A percentile compares a stretch with the other conserved stretches of the same genome.
Conservation (phyloP, 35 echinoderm and acorn worm species). For the Heliocidaris erythrogramma region DNA sequence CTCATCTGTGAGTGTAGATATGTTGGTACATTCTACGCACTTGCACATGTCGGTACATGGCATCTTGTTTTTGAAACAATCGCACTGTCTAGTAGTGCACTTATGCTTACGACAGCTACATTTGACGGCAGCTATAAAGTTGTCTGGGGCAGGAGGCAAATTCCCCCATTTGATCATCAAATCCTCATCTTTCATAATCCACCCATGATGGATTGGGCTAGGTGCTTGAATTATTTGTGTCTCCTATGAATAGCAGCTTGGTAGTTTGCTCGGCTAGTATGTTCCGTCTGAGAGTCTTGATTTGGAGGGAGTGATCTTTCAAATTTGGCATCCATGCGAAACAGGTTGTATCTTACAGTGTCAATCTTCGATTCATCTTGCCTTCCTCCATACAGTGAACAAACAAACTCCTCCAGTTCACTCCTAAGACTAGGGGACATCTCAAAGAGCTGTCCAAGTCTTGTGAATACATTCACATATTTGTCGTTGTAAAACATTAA, state of each 20-base stretch:
- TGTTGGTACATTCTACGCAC: constrained; percentile 45
- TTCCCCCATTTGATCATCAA: constrained; percentile 55
- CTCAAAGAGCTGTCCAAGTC: not conserved
- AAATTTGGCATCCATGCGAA: constrained; percentile 52
- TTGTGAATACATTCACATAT: not conserved
- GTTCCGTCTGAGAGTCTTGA: constrained; percentile 31
- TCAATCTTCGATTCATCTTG: not conserved
- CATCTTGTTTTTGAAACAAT: constrained; percentile 54
- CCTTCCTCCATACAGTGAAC: not conserved
- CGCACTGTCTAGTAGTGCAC: constrained; percentile 56
- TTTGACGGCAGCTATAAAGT: constrained; percentile 28
- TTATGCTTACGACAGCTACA: too few species aligned
- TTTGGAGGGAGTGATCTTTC: constrained; percentile 58
- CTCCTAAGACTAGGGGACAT: not conserved
- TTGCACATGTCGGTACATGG: constrained; percentile 60
- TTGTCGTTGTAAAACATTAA: not conserved
- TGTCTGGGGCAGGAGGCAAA: constrained; percentile 21
- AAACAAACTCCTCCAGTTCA: too few species aligned
- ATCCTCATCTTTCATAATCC: constrained; percentile 38
- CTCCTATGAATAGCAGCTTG: constrained; percentile 62
- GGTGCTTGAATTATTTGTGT: constrained; percentile 5
- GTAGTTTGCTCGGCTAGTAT: constrained; percentile 58
- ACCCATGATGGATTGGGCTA: constrained; percentile 49
- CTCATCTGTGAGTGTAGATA: not conserved
- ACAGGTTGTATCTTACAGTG: constrained; percentile 60